Evolutionary conservation across 1,140 invertebrate genomes (phyloP).

Genomic region (Belonocnema kinseyi): DNA sequence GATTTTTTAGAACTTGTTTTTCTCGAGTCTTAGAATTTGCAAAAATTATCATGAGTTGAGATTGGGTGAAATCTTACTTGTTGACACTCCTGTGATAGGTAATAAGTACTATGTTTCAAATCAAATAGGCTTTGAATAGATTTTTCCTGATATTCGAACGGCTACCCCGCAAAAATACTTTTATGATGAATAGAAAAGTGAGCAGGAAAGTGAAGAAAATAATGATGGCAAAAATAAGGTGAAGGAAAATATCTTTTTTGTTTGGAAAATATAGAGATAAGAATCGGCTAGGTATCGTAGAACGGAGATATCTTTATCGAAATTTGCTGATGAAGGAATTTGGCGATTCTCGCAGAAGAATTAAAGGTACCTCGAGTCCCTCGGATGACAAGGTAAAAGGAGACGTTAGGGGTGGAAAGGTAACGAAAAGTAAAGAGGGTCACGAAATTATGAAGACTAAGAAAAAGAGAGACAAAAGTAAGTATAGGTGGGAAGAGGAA

Average conservation of each 20-base stretch:
- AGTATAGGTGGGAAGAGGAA: neutral
- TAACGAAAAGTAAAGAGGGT: conserved; percentile 25
- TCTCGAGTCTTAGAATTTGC: no score
- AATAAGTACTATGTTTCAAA: no score
- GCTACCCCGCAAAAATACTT: no score
- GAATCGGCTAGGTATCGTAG: neutral
- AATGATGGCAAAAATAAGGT: no score
- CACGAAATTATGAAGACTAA: neutral
- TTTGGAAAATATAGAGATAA: conserved; percentile 1
- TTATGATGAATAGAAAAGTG: no score
- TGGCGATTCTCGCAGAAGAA: conserved; percentile 13
- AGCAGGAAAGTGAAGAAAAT: no score
- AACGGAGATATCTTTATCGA: conserved; percentile 35
- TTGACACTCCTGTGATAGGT: no score
- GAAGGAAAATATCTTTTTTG: neutral
- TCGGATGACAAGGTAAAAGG: conserved; percentile 5
- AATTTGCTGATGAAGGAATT: conserved; percentile 42
- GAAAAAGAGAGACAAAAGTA: conserved; percentile 3
- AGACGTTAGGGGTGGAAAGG: conserved; percentile 4
- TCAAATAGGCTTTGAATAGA: no score
- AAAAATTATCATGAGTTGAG: no score
- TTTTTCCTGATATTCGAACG: no score
- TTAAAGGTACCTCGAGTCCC: conserved; percentile 10
- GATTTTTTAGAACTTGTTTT: no score
- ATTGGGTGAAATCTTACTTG: no score